A percentile compares a stretch with the other conserved stretches of the same genome.
phyloP scores from a whole-genome alignment of 2,797 vertebrate species.

The Poliocrania exsul region DNA sequence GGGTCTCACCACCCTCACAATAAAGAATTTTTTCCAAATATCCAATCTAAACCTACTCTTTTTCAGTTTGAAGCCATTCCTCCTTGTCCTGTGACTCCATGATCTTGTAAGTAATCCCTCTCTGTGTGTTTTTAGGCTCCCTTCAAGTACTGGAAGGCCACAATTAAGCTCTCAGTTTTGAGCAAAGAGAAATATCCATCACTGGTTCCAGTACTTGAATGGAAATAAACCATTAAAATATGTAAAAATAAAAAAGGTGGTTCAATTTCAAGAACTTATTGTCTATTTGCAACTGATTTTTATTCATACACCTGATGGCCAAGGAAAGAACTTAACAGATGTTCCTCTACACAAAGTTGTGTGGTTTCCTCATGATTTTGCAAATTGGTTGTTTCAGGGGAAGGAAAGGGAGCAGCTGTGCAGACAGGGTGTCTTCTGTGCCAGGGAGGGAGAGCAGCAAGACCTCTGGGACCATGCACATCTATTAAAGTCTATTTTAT shows the following conservation, averaged over 20 bases:
- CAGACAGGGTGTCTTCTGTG: background rate
- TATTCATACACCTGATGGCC: background rate
- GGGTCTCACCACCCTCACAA: rapidly evolving
- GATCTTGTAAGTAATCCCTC: background rate
- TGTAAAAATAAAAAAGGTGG: background rate
- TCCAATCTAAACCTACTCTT: background rate
- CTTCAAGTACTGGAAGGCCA: background rate
- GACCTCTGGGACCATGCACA: background rate
- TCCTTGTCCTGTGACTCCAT: background rate
- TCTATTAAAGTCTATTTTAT: background rate
- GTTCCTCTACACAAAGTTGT: background rate
- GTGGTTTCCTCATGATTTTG: background rate
- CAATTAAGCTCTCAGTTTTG: background rate
- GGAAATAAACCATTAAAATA: background rate
- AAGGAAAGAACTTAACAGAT: background rate
- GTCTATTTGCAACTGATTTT: background rate
- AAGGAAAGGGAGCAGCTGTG: background rate
- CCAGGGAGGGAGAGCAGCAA: background rate
- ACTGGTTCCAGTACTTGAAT: background rate
- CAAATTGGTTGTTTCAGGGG: background rate
- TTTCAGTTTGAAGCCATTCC: background rate
- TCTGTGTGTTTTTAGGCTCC: background rate
- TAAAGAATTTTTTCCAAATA: background rate
- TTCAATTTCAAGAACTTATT: background rate
- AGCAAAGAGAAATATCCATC: background rate